Percentiles rank a stretch among this genome's conserved stretches.
Conservation (phyloP, 2,888 invertebrate genomes). For the Agrochola circellaris region DNA sequence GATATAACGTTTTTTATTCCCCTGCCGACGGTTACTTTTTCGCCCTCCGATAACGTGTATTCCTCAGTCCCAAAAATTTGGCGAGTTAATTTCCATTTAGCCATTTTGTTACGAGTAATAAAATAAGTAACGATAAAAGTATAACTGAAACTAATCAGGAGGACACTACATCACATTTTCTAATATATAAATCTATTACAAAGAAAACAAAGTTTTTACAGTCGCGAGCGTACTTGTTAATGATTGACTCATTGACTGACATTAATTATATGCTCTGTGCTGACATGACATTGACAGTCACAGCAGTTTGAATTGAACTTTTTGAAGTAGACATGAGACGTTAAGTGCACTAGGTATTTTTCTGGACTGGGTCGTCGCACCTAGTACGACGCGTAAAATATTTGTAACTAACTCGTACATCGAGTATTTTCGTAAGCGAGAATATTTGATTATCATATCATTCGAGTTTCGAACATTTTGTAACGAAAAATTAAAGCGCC, state of each 20-base stretch:
- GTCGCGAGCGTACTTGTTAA: not conserved
- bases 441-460: too few species aligned
- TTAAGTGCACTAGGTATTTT: too few species aligned
- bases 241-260: too few species aligned
- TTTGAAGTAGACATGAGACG: not conserved
- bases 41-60: constrained; percentile 78
- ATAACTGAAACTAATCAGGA: not conserved
- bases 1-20: constrained; percentile 79
- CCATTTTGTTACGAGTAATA: constrained; percentile 71
- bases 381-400: too few species aligned
- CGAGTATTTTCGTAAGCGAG: too few species aligned
- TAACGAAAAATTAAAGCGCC: too few species aligned
- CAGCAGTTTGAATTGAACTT: not conserved
- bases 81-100: constrained; percentile 84
- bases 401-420: too few species aligned
- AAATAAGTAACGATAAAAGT: constrained; percentile 1
- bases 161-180: constrained; percentile 1
- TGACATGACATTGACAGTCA: constrained; percentile 25
- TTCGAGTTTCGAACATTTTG: too few species aligned
- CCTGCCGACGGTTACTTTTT: constrained; percentile 82
- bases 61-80: constrained; percentile 79
- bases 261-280: too few species aligned
- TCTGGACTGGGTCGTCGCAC: too few species aligned
- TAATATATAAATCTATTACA: not conserved
- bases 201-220: not conserved